These are phyloP conservation scores for Lota lota DNA, from an alignment of 2,113 vertebrate genomes.

Conservation along the genomic window DNA sequence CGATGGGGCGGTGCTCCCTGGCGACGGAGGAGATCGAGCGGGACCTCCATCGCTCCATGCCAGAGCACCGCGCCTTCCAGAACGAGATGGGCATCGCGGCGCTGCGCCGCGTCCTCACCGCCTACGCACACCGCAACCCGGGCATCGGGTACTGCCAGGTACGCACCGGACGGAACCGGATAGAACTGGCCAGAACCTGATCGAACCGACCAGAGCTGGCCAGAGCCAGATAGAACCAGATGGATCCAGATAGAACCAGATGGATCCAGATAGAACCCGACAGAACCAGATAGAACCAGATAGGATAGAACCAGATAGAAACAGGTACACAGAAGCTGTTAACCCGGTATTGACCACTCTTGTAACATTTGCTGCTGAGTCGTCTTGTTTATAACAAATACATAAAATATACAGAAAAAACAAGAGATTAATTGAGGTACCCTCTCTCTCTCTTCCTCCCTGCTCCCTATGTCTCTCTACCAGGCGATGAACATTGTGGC, in stretches of 20 bases:
- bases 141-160: slow-evolving; percentile 98
- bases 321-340: no score
- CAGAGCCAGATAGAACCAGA: no score
- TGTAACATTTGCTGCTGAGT: no score
- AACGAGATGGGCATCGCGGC: slow-evolving; percentile 93
- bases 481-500: slow-evolving; percentile 99
- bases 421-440: no score
- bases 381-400: no score
- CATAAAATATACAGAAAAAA: no score
- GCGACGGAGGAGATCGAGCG: slow-evolving; percentile 97
- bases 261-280: no score
- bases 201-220: no score
- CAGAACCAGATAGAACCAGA: no score
- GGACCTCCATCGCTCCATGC: slow-evolving; percentile 97
- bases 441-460: neutral
- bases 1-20: slow-evolving; percentile 83
- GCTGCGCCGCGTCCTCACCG: slow-evolving; percentile 91
- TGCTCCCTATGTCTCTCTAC: neutral
- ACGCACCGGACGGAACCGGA: neutral
- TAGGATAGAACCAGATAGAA: no score
- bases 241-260: no score
- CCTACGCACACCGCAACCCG: slow-evolving; percentile 95
- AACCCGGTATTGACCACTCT: no score
- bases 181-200: neutral
- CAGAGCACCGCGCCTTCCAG: slow-evolving; percentile 95